Evolutionary conservation across 2,113 vertebrate species (phyloP), one percentile per base, ranked within the genome.

Genomic region (Hiodon tergisus): DNA sequence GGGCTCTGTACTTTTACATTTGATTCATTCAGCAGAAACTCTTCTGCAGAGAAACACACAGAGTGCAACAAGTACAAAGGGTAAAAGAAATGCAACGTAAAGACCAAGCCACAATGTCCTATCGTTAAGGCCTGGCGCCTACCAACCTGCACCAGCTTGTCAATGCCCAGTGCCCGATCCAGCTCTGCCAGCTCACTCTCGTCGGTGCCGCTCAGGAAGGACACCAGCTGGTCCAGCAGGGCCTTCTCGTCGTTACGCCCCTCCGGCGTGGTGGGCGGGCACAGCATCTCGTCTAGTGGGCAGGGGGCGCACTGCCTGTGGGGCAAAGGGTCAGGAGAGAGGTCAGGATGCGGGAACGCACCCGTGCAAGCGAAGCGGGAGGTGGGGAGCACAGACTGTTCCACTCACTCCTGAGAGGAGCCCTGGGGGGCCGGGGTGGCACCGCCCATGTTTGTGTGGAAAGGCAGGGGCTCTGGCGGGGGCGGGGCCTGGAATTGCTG

Each of bases 171-270:
- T 0, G 96, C 96, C 69, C 94, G 91, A 84, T 98, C 96, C 78
- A 98, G 88, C 81, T 97, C 94, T 0, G 93, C 96, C 78, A 98
- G 88, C 78, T 98, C 94, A 0, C 93, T 96, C 87, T 98, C 96
- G 2, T 98, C 95, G n/a, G 95, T 97, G 77, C 94, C 94, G n/a
- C 95, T 98, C 79, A 98, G 93, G 88, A 98, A 96, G 81, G 93
- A 94, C 9, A 97, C 93, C 3, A 98, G 92, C 87, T 98, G 95
- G 76, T 98, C 96, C 0, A 98, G 83, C 67, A 98, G 91, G 55
- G 94, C 95, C 62, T 97, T 98, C 89, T 98, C 96, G 0, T 98
- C 96, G 1, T 90, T 97, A 6, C 93, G 92, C 46, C 91, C 93
- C 85, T 98, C 96, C 0, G 91, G 89, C 1, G 94, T 95, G 72